Conservation (phyloP, 2,797 vertebrate species). For the Sarcophilus harrisii region DNA sequence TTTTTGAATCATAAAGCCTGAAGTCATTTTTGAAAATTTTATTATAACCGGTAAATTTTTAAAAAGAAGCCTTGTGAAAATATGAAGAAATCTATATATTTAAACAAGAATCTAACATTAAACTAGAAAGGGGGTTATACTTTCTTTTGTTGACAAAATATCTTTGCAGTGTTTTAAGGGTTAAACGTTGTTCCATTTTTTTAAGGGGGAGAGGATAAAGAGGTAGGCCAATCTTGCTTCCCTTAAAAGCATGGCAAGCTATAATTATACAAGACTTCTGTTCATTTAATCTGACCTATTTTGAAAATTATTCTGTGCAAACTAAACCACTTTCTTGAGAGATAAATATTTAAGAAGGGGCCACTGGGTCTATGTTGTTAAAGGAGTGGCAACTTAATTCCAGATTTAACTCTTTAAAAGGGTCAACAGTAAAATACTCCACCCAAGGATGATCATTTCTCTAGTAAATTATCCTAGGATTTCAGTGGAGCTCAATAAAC, state of each 20-base stretch:
- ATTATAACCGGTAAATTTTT: neutral
- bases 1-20: neutral
- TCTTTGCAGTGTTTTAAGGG: slow-evolving; percentile 4
- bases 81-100: neutral
- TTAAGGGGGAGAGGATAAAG: neutral
- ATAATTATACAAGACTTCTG: slow-evolving; percentile 44
- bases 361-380: slow-evolving; percentile 43
- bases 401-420: slow-evolving; percentile 58
- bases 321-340: slow-evolving; percentile 4
- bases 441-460: slow-evolving; percentile 37
- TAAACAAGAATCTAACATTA: slow-evolving; percentile 4
- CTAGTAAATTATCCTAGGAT: slow-evolving; percentile 31
- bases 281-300: slow-evolving; percentile 50
- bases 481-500: slow-evolving; percentile 20
- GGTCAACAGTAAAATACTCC: slow-evolving; percentile 27
- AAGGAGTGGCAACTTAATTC: slow-evolving; percentile 52
- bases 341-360: slow-evolving; percentile 35
- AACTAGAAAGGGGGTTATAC: slow-evolving; percentile 7
- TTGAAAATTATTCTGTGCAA: slow-evolving; percentile 33
- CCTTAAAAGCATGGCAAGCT: slow-evolving; percentile 47
- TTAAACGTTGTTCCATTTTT: slow-evolving; percentile 29
- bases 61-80: neutral
- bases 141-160: slow-evolving; percentile 32
- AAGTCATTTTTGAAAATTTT: slow-evolving; percentile 32
- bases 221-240: neutral